Base-by-base conservation (phyloP, 2,113 vertebrate genomes). In the Tricholaema leucomelas region DNA sequence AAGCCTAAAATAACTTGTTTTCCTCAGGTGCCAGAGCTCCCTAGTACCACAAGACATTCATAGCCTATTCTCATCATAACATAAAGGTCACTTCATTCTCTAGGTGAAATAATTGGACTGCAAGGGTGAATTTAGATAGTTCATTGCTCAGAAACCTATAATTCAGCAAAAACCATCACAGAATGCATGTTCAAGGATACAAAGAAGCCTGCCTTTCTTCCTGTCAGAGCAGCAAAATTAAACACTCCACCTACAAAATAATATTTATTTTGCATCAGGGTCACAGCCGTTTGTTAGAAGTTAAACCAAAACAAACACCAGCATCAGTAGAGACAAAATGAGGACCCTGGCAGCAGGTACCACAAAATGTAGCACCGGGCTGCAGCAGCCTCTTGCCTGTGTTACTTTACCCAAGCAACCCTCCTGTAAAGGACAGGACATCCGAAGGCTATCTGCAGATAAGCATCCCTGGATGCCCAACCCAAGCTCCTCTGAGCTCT, bases 71-170 rank as follows among this genome's bases (percentile, higher is more conserved):
- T 81, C 19, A 78, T 64, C 54, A 82, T 58, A 88, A 84, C 55
- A 79, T 81, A 91, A 94, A 93, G 89, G 83, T 91, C 3, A 93
- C 56, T 71, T 94, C 54, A 66, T 81, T 81, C 81, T 88, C 65
- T 60, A 78, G 38, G 50, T 75, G 35, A 83, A 92, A 58, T 70
- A 82, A 78, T 20, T 88, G 31, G 70, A 81, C 28, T 46, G 46
- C 14, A 86, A 81, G 30, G 46, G 33, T 58, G 59, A 87, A 87
- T 82, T 76, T 77, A 81, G 52, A 66, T 55, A 33, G 55, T 74
- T 87, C 76, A 48, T 65, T 69, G 50, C 44, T 73, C 46, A 67
- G 36, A 92, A 85, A 59, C 54, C 33, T 77, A 72, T 78, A 82
- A 69, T 72, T 76, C 54, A 70, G 6, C 3, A 90, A 90, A 93